phyloP scores from a whole-genome alignment of 2,888 invertebrate species.

The Tetragonisca angustula region DNA sequence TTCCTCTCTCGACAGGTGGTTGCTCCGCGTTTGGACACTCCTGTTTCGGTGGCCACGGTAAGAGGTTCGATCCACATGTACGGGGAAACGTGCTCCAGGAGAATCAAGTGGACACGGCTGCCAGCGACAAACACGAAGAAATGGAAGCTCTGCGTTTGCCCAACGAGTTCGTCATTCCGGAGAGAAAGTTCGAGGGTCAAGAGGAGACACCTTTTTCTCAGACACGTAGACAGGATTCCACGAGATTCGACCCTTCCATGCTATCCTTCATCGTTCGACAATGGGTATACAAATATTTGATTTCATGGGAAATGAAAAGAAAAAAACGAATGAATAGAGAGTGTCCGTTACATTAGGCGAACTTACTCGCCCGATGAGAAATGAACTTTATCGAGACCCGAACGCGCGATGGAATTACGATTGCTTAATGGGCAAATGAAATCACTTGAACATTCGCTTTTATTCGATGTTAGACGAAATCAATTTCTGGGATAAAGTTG shows the following conservation, averaged over 20 bases:
- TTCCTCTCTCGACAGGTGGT: constrained; percentile 85
- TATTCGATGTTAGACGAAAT: too few species aligned
- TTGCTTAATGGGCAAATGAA: too few species aligned
- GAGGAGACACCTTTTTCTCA: constrained; percentile 15
- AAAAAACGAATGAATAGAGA: constrained; percentile 11
- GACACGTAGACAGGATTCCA: constrained; percentile 18
- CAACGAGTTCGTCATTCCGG: constrained; percentile 30
- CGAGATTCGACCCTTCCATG: constrained; percentile 54
- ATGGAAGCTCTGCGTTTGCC: constrained; percentile 20
- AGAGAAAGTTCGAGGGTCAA: constrained; percentile 44
- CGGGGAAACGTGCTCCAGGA: constrained; percentile 75
- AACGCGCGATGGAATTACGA: too few species aligned
- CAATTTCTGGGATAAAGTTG: too few species aligned
- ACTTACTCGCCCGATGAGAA: too few species aligned
- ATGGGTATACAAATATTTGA: constrained; percentile 80
- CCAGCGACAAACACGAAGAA: constrained; percentile 45
- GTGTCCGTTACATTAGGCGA: too few species aligned
- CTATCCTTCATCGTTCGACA: constrained; percentile 83
- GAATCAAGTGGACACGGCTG: constrained; percentile 67
- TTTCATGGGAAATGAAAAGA: not conserved
- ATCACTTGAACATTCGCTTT: too few species aligned
- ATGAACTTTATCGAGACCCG: too few species aligned
- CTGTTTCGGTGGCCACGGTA: constrained; percentile 91
- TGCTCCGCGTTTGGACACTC: constrained; percentile 91
- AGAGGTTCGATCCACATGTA: constrained; percentile 85